A percentile compares a stretch with the other conserved stretches of the same genome.
Conservation (phyloP, 2,797 vertebrate species). For the Rhabdophis nuchalis region DNA sequence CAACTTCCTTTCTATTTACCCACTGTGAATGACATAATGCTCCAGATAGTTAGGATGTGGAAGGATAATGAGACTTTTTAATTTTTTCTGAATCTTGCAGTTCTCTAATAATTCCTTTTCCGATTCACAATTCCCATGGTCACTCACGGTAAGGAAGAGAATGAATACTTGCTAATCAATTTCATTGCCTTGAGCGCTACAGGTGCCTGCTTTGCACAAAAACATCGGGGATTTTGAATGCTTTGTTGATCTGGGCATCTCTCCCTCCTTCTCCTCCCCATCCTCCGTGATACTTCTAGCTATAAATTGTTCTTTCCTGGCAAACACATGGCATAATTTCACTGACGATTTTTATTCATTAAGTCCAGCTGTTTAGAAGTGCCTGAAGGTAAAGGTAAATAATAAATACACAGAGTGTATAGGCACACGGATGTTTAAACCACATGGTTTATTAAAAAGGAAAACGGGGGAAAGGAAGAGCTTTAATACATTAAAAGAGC, state of each 20-base stretch:
- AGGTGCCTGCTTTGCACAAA: slow-evolving; percentile 57
- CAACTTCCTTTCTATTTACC: slow-evolving; percentile 13
- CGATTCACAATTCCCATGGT: slow-evolving; percentile 15
- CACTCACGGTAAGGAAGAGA: slow-evolving; percentile 51
- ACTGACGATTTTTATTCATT: slow-evolving; percentile 68
- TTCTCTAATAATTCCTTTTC: not conserved
- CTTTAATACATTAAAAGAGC: slow-evolving; percentile 60
- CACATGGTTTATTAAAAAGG: slow-evolving; percentile 66
- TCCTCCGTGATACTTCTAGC: slow-evolving; percentile 59
- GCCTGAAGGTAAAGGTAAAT: slow-evolving; percentile 63
- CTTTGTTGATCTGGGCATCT: slow-evolving; percentile 50
- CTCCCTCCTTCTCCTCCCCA: slow-evolving; percentile 39
- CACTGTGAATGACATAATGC: slow-evolving; percentile 19
- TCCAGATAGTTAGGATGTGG: slow-evolving; percentile 9
- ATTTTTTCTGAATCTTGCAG: not conserved
- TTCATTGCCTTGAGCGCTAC: slow-evolving; percentile 58
- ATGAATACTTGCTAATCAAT: slow-evolving; percentile 57
- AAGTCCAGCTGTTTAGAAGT: slow-evolving; percentile 68
- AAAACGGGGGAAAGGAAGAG: slow-evolving; percentile 32
- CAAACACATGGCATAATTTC: slow-evolving; percentile 63
- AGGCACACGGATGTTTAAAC: slow-evolving; percentile 54
- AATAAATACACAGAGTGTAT: slow-evolving; percentile 63
- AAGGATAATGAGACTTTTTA: not conserved
- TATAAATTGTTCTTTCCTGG: slow-evolving; percentile 65
- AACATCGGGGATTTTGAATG: slow-evolving; percentile 51